phyloP scores from a whole-genome alignment of 2,888 invertebrate species.

The Corythucha ciliata region DNA sequence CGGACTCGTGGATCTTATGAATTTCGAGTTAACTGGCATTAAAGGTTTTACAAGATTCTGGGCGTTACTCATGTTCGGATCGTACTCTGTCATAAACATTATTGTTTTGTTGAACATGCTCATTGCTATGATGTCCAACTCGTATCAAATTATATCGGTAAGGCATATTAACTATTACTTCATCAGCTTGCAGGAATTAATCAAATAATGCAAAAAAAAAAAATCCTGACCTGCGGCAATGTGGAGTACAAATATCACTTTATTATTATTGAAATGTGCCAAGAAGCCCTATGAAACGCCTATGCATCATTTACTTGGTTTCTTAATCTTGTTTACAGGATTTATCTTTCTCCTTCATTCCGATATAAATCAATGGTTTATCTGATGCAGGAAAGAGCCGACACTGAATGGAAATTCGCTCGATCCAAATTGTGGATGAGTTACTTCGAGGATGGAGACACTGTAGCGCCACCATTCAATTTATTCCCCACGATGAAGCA shows the following conservation, averaged over 20 bases:
- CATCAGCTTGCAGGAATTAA: too few species aligned
- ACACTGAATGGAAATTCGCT: slow-evolving; percentile 96
- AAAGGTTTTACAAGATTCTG: slow-evolving; percentile 93
- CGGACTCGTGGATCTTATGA: slow-evolving; percentile 86
- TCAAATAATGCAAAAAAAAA: too few species aligned
- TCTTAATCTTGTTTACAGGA: too few species aligned
- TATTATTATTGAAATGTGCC: too few species aligned
- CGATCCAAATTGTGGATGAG: slow-evolving; percentile 94
- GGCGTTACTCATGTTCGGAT: slow-evolving; percentile 95
- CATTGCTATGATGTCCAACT: slow-evolving; percentile 99
- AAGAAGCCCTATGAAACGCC: too few species aligned
- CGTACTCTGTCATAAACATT: slow-evolving; percentile 93
- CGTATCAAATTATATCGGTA: slow-evolving; percentile 94
- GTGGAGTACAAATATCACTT: too few species aligned
- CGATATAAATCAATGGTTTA: neutral
- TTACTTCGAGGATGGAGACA: slow-evolving; percentile 87
- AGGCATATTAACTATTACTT: slow-evolving; percentile 45
- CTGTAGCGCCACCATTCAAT: slow-evolving; percentile 90
- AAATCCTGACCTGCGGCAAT: too few species aligned
- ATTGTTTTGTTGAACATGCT: slow-evolving; percentile 95
- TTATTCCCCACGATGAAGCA: slow-evolving; percentile 79
- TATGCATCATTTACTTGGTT: too few species aligned
- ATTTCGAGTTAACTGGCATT: slow-evolving; percentile 88
- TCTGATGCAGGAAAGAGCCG: slow-evolving; percentile 68
- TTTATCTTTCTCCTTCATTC: too few species aligned